Evolutionary conservation across 2,888 invertebrate species (phyloP), one percentile per base, ranked within the genome.

Genomic region (Meloe dianella): DNA sequence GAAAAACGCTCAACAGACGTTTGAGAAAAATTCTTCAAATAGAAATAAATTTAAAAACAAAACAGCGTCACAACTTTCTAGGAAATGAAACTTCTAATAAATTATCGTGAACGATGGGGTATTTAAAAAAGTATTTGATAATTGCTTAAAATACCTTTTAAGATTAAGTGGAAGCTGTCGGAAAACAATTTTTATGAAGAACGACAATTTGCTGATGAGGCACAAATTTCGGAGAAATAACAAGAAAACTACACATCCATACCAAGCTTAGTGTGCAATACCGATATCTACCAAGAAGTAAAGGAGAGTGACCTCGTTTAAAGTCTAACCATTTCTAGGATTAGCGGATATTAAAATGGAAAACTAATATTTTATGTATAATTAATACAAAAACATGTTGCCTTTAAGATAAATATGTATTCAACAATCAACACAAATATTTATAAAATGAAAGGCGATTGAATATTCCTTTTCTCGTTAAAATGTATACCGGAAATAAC

Each of bases 121-220:
- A 47, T 47, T 47, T 47, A 47, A 47, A 47, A n/a, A n/a, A n/a
- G n/a, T 47, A 47, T 47, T 47, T 47, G 47, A 47, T 47, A 20
- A 20, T 47, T 47, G 20, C 47, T 47, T 20, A 3, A 47, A 47
- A 22, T 47, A 10, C 47, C 20, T 20, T 47, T 47, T 47, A 47
- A 47, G 20, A 47, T n/a, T n/a, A n/a, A 47, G 47, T 20, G 47
- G 47, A 47, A 47, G 20, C 20, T 47, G 20, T 47, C 47, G 47
- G 47, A 47, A 47, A 20, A 47, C 47, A 20, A 17, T 17, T 47
- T 47, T 47, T 12, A 47, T 47, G 3, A 20, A 10, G 47, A 47
- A 47, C 47, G n/a, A 51, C 12, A 51, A 51, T 51, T 51, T 51
- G 51, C 51, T 51, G 24, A 51, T 24, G 47, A 20, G 20, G 47